Base-by-base conservation (phyloP, 1,140 invertebrate species). In the Zaprionus davidi region DNA sequence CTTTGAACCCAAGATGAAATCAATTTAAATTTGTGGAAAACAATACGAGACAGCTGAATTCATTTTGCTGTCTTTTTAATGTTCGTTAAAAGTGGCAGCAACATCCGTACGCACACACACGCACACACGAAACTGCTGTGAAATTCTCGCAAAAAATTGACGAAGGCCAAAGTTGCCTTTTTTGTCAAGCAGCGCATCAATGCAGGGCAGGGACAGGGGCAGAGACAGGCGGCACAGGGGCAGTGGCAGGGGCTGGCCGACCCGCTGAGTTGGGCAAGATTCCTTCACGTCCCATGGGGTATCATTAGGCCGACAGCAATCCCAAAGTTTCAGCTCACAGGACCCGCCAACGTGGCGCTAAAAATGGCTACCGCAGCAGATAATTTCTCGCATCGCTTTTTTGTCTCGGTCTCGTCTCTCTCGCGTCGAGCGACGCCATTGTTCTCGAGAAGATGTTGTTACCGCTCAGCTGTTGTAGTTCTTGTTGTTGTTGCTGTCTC, bases 361-460 rank as follows among this genome's bases (percentile, higher is more conserved):
- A 79, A 79, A 71, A 79, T 76, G 76, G 77, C 76, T 70, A 71
- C 79, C 79, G 44, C 79, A 81, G 79, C 79, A 79, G 55, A 81
- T 81, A 70, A 81, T 81, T 81, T 81, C 71, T 81, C 71, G 75
- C 78, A 78, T 80, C 71, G 65, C n/a, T 78, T 78, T 80, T 80
- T 78, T 78, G 59, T 70, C 49, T 74, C 64, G 9, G 59, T 74
- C 49, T 74, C 64, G 9, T 34, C 31, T 74, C 64, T 59, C 15
- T 38, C 20, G 22, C 5, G 24, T 34, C 51, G 57, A 53, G 44
- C 46, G 38, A 34, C 44, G 41, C 58, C 71, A 76, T 79, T 79
- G 76, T 81, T 78, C 49, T 78, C 49, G 58, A 28, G 22, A 17
- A 57, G 13, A 64, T 74, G 58, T 73, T 77, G 41, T 66, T 59